phyloP scores from a whole-genome alignment of 2,113 vertebrate species.

The Clarias batrachus region DNA sequence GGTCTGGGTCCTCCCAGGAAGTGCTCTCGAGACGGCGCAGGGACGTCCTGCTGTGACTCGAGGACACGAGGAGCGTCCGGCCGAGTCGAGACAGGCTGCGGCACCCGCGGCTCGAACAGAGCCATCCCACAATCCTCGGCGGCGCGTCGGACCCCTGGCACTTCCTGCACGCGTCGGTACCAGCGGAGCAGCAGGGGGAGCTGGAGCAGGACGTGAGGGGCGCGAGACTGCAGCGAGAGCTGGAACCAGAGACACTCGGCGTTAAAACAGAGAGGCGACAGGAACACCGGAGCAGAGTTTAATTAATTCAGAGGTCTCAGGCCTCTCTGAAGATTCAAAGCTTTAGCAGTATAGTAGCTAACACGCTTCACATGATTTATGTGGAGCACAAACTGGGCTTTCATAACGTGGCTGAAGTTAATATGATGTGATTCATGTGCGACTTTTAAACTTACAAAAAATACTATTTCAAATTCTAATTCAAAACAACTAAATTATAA shows the following conservation, averaged over 20 bases:
- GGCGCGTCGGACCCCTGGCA: slow-evolving; percentile 80
- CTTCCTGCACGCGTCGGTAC: slow-evolving; percentile 84
- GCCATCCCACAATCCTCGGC: slow-evolving; percentile 79
- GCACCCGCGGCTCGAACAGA: slow-evolving; percentile 66
- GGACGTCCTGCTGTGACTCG: slow-evolving; percentile 59
- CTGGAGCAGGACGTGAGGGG: slow-evolving; percentile 61
- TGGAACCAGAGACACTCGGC: slow-evolving; percentile 52
- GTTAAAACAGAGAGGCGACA: not conserved
- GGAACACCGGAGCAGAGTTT: not conserved
- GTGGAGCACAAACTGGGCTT: no score
- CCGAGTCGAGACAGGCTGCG: slow-evolving; percentile 16
- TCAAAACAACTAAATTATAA: no score
- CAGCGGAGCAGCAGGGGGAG: slow-evolving; percentile 84
- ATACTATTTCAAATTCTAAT: no score
- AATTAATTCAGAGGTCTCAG: no score
- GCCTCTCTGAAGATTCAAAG: no score
- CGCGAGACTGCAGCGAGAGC: slow-evolving; percentile 72
- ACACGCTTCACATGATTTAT: no score
- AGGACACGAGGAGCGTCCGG: not conserved
- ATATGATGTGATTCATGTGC: no score
- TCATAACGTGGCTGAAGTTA: no score
- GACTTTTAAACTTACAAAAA: no score
- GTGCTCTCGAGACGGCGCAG: slow-evolving; percentile 61
- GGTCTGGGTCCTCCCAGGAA: slow-evolving; percentile 92
- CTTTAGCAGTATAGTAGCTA: no score